Evolutionary conservation across 2,888 invertebrate genomes (phyloP), one percentile per base, ranked within the genome.

Genomic region (Drosophila siamana): DNA sequence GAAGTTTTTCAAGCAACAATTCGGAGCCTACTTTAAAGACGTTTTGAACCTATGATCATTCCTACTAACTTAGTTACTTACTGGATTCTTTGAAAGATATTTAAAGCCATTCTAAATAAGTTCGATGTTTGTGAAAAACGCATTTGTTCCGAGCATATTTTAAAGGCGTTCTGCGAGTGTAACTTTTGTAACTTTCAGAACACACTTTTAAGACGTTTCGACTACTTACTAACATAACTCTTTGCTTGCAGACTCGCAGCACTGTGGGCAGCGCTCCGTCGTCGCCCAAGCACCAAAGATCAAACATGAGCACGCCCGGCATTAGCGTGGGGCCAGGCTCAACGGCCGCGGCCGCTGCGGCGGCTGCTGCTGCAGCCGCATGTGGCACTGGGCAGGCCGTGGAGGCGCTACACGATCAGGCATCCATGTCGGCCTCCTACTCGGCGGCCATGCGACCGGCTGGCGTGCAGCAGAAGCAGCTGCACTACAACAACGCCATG

Each of bases 231-330:
- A n/a, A n/a, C n/a, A n/a, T n/a, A n/a, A n/a, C n/a, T n/a, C n/a
- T n/a, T n/a, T n/a, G n/a, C n/a, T n/a, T n/a, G n/a, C n/a, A 92
- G 92, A 90, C 90, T 89, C 92, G 92, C 62, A 92, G 91, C 79
- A 90, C 94, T 68, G 94, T 94, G 89, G 94, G 94, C 82, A 94
- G 94, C 85, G 94, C 94, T 28, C 94, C 94, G 40, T 94, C 92
- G 89, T 94, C 94, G 76, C 92, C 92, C 66, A 92, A 92, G 84
- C 91, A 92, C 89, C 92, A 91, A 91, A 91, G 92, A 90, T 92
- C 92, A 22, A 91, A 92, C 68, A 92, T 91, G 86, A 92, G 92
- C 69, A 92, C 92, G 46, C 92, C 92, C 1, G 91, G 92, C 48
- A 88, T 84, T 1, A 84, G 84, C 44, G 72, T 84, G 28, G 83